Evolutionary conservation across 2,113 vertebrate species (phyloP).

Genomic region (Tetrao urogallus): DNA sequence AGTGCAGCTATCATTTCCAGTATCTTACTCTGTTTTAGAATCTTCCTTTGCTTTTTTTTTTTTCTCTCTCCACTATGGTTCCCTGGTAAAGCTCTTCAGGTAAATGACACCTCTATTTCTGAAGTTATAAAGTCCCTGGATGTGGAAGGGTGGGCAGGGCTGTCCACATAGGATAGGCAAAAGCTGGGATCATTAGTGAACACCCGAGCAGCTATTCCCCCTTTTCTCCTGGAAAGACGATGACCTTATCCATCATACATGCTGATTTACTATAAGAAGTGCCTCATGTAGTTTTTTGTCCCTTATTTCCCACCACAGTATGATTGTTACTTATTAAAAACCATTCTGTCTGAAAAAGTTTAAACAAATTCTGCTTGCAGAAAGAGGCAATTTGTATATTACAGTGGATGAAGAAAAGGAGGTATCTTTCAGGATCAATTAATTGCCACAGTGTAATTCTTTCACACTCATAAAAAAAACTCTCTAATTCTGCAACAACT

Average conservation of each 20-base stretch:
- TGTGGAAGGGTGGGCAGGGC: neutral
- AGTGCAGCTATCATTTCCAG: fast-evolving
- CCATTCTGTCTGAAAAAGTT: neutral
- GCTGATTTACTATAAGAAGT: neutral
- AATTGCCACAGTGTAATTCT: neutral
- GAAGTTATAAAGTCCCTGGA: neutral
- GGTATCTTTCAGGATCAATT: neutral
- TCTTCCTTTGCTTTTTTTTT: neutral
- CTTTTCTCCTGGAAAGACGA: neutral
- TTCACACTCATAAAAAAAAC: neutral
- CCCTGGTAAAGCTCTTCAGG: neutral
- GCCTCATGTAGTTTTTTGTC: neutral
- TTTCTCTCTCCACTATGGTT: neutral
- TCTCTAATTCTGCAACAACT: neutral
- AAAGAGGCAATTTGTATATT: neutral
- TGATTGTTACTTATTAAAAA: neutral
- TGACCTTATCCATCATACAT: neutral
- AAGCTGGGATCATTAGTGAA: neutral
- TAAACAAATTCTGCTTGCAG: neutral
- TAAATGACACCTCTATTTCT: neutral
- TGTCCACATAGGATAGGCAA: neutral
- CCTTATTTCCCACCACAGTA: neutral
- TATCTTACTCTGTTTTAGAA: neutral
- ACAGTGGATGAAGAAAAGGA: neutral
- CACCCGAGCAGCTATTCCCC: fast-evolving